phyloP scores from a whole-genome alignment of 2,113 vertebrate species.

The Oreochromis spilurus region DNA sequence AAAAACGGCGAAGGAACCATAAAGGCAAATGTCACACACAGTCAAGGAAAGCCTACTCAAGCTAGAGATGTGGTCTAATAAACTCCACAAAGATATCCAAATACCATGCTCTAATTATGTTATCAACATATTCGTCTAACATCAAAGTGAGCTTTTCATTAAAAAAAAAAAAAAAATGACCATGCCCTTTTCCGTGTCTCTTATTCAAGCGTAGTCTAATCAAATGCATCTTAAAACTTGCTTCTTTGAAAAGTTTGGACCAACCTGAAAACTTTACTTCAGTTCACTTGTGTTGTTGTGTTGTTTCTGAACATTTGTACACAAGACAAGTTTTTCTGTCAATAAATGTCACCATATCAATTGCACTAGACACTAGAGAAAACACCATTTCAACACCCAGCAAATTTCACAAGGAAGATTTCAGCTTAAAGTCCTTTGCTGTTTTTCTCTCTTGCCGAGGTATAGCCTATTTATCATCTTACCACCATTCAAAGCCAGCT shows the following conservation, averaged over 20 bases:
- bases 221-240: neutral
- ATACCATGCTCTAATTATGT: slow-evolving; percentile 50
- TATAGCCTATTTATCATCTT: neutral
- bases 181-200: slow-evolving; percentile 24
- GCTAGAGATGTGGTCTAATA: slow-evolving; percentile 34
- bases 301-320: neutral
- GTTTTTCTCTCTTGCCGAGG: neutral
- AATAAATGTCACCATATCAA: too few species aligned
- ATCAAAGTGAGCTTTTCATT: slow-evolving; percentile 49
- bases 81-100: slow-evolving; percentile 47
- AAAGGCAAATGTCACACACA: slow-evolving; percentile 51
- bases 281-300: neutral
- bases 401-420: neutral
- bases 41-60: slow-evolving; percentile 12
- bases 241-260: neutral
- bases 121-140: slow-evolving; percentile 29
- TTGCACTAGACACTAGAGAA: neutral
- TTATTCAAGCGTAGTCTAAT: slow-evolving; percentile 8
- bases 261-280: slow-evolving; percentile 1
- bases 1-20: slow-evolving; percentile 14
- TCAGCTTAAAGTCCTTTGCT: neutral
- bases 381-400: neutral
- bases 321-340: neutral
- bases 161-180: neutral
- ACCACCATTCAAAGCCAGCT: neutral